Percentiles rank a stretch among this genome's conserved stretches.
Evolutionary conservation across 2,113 vertebrate genomes (phyloP).

Genomic region (Azemiops feae): DNA sequence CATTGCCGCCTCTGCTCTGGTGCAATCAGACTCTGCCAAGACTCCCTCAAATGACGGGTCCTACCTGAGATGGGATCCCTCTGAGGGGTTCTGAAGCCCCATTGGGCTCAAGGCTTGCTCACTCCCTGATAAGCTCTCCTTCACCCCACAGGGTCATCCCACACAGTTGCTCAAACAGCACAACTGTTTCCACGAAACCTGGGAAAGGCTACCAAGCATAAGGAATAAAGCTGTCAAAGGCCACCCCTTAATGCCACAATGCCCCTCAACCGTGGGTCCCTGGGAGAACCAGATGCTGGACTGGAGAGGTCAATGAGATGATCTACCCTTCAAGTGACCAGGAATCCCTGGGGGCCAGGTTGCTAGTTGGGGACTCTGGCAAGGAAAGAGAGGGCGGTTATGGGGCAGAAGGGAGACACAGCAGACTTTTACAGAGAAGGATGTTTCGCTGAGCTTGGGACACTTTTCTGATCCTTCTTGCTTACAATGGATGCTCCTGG

Average conservation of each 20-base stretch:
- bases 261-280: neutral
- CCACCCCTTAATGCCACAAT: neutral
- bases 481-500: neutral
- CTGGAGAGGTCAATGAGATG: neutral
- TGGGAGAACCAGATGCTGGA: neutral
- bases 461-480: neutral
- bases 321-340: neutral
- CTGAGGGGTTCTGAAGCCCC: neutral
- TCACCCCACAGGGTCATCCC: neutral
- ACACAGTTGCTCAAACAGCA: neutral
- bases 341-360: neutral
- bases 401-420: no score
- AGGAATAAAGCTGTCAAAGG: neutral
- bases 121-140: neutral
- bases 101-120: neutral
- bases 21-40: neutral
- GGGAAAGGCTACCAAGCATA: neutral
- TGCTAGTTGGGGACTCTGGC: neutral
- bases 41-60: neutral
- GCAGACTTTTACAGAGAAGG: neutral
- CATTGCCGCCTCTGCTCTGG: neutral
- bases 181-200: neutral
- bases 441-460: neutral
- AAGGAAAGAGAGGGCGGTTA: neutral
- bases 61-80: neutral